phyloP scores from a whole-genome alignment of 2,113 vertebrate species.

The Percina caprodes region DNA sequence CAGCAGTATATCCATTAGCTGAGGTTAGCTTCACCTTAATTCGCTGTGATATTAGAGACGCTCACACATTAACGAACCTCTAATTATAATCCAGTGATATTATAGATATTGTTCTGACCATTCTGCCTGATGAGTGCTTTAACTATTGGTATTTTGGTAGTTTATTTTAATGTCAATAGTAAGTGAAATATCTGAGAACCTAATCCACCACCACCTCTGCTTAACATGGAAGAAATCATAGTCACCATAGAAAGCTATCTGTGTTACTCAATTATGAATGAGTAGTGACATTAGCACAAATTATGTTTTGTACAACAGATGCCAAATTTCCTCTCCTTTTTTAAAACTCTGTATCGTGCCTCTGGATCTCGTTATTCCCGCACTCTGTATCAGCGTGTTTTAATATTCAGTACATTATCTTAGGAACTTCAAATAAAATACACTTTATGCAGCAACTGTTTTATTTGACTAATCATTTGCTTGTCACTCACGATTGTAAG shows the following conservation, averaged over 20 bases:
- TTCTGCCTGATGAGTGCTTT: background rate
- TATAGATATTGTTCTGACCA: background rate
- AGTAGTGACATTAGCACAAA: too few relatives aligned
- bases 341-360: background rate
- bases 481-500: background rate
- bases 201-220: background rate
- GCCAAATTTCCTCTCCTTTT: background rate
- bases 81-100: background rate
- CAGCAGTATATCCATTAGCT: background rate
- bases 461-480: slow-evolving; percentile 1
- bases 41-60: background rate
- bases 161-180: background rate
- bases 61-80: background rate
- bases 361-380: background rate
- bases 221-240: background rate
- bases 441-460: background rate
- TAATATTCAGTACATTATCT: background rate
- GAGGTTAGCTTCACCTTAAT: background rate
- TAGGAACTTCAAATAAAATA: background rate
- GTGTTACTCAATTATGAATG: background rate
- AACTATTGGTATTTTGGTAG: background rate
- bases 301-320: background rate
- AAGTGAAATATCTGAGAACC: background rate
- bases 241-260: background rate
- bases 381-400: slow-evolving; percentile 3